Evolutionary conservation across 2,888 invertebrate genomes (phyloP), one percentile per base, ranked within the genome.

Genomic region (Harmothoe impar): DNA sequence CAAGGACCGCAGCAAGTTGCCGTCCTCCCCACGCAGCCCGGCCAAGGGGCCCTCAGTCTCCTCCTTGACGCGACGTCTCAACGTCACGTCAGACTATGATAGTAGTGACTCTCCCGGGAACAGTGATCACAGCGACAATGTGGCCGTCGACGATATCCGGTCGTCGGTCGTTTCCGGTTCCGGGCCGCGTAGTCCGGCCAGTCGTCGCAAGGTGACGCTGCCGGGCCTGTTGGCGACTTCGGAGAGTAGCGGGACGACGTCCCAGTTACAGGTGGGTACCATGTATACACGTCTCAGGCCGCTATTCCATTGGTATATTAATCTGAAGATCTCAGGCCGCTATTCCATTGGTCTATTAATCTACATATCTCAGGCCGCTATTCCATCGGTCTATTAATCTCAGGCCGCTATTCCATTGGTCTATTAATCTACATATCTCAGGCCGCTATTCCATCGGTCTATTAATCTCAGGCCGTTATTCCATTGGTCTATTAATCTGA

Each of bases 81-180:
- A 94, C 91, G 94, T 95, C 68, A 95, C 95, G 23, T 95, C 95
- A 33, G 95, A 95, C 92, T 95, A 95, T 92, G 96, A 96, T 93
- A 96, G 96, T 93, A 95, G 95, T 91, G 96, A 96, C 93, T 96
- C 96, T 3, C 96, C 96, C 15, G 96, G 95, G 93, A 95, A 95
- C 90, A 96, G 96, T 93, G 96, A 96, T 91, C 95, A 95, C 91
- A 95, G 95, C 93, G 95, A 95, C 92, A 94, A 94, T 92, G 93
- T 94, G 43, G 77, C 29, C 52, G 77, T 20, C 77, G 91, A 43
- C 43, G 91, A 89, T n/a, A 10, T 33, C 0, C 33, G 84, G 23
- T 23, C n/a, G 23, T 20, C 20, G 20, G 62, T n/a, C 62, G 62
- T 62, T n/a, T n/a, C 62, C 23, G 81, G 35, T 15, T 20, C 43